These are phyloP conservation scores for Plagodis pulveraria DNA, from an alignment of 2,888 invertebrate species.

Conservation along the genomic window DNA sequence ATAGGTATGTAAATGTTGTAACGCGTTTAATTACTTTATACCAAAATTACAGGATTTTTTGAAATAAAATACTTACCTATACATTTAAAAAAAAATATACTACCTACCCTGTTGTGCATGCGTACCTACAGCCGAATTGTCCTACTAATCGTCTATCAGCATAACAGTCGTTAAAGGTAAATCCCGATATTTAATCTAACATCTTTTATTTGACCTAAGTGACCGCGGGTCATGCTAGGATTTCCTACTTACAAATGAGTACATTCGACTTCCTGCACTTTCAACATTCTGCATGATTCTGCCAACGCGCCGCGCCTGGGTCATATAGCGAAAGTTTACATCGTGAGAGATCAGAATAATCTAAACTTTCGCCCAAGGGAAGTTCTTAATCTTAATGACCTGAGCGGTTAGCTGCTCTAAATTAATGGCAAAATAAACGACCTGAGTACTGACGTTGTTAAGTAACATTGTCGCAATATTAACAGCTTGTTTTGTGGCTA, in stretches of 20 bases:
- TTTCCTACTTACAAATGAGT: conserved; percentile 10
- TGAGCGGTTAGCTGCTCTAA: conserved; percentile 3
- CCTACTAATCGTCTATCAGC: too few relatives aligned
- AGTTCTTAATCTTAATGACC: conserved; percentile 22
- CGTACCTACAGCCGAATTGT: conserved; percentile 1
- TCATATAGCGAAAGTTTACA: conserved; percentile 32
- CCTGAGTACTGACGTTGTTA: background rate
- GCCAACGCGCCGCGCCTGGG: conserved; percentile 1
- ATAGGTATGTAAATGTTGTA: too few relatives aligned
- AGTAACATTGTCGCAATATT: background rate
- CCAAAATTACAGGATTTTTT: too few relatives aligned
- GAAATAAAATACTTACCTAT: too few relatives aligned
- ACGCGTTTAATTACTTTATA: too few relatives aligned
- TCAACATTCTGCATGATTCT: conserved; percentile 27
- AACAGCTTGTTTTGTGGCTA: background rate
- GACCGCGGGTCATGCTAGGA: conserved; percentile 32
- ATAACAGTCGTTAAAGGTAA: too few relatives aligned
- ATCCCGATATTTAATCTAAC: conserved; percentile 4
- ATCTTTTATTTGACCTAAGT: conserved; percentile 10
- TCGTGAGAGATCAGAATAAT: conserved; percentile 36
- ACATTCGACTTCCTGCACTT: conserved; percentile 34
- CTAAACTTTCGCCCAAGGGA: conserved; percentile 33
- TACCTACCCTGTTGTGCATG: too few relatives aligned
- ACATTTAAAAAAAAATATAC: too few relatives aligned
- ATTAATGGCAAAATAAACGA: conserved; percentile 28